Percentiles rank a stretch among this genome's conserved stretches.
Evolutionary conservation across 2,888 invertebrate species (phyloP).

Genomic region (Cenopis cana): DNA sequence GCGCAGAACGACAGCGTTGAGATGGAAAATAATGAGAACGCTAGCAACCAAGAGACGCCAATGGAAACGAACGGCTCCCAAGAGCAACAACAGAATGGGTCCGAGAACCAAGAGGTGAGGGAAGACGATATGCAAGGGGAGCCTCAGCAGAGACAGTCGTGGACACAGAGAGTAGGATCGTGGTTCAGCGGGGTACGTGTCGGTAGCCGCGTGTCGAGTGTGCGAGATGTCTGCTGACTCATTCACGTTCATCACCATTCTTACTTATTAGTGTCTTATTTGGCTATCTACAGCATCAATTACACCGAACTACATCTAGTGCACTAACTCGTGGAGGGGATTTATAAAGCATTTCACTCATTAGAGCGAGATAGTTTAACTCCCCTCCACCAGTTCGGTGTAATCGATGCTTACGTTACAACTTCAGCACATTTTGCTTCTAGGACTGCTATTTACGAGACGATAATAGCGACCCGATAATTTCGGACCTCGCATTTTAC

Average conservation of each 20-base stretch:
- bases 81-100: constrained; percentile 72
- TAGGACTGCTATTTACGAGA: not conserved
- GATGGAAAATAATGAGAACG: constrained; percentile 73
- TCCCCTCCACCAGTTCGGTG: too few species aligned
- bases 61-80: constrained; percentile 82
- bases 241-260: constrained; percentile 15
- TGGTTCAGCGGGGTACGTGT: constrained; percentile 89
- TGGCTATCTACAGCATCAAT: too few species aligned
- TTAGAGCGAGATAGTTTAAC: too few species aligned
- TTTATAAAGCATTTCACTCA: too few species aligned
- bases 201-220: constrained; percentile 77
- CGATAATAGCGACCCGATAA: not conserved
- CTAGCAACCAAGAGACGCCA: constrained; percentile 67
- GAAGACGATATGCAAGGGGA: constrained; percentile 76
- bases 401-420: too few species aligned
- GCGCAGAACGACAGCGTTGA: constrained; percentile 74
- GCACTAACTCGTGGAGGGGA: too few species aligned
- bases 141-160: constrained; percentile 85
- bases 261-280: not conserved
- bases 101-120: constrained; percentile 82
- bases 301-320: too few species aligned
- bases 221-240: constrained; percentile 79
- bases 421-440: not conserved
- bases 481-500: not conserved
- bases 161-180: constrained; percentile 89